A percentile compares a stretch with the other conserved stretches of the same genome.
Conservation (phyloP, 2,888 invertebrate species). For the Caenorhabditis wallacei region DNA sequence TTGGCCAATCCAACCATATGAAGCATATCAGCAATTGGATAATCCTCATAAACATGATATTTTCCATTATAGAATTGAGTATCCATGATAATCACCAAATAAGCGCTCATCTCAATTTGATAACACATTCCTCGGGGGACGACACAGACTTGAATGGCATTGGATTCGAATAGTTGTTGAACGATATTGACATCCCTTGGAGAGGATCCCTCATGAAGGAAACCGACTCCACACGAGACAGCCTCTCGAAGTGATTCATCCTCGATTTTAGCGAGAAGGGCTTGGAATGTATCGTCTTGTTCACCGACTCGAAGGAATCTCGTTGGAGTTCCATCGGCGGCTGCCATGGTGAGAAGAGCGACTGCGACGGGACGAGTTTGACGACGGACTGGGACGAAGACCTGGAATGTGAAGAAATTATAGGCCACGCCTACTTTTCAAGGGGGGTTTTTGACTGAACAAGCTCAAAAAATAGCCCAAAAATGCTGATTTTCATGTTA, state of each 20-base stretch:
- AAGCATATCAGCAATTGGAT: conserved; percentile 95
- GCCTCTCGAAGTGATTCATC: conserved; percentile 95
- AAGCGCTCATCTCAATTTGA: conserved; percentile 92
- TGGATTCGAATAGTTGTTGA: conserved; percentile 94
- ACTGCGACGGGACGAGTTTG: conserved; percentile 90
- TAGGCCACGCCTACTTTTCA: background rate
- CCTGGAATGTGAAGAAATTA: conserved; percentile 86
- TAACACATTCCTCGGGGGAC: conserved; percentile 94
- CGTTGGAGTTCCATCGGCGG: conserved; percentile 91
- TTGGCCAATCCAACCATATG: conserved; percentile 99
- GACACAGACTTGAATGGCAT: conserved; percentile 93
- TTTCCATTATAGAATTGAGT: conserved; percentile 94
- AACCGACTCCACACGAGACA: conserved; percentile 95
- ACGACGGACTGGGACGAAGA: conserved; percentile 86
- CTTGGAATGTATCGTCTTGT: conserved; percentile 79
- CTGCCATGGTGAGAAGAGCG: conserved; percentile 94
- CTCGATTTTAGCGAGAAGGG: conserved; percentile 88
- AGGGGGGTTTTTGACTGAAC: no score
- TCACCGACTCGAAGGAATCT: conserved; percentile 89
- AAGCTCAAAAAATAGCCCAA: no score
- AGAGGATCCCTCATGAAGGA: conserved; percentile 95
- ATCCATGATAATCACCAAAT: conserved; percentile 97
- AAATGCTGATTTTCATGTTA: background rate
- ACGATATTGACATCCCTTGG: conserved; percentile 92
- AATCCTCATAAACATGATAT: conserved; percentile 92